Evolutionary conservation across 1,140 invertebrate species (phyloP).

Genomic region (Mylabris phalerata): DNA sequence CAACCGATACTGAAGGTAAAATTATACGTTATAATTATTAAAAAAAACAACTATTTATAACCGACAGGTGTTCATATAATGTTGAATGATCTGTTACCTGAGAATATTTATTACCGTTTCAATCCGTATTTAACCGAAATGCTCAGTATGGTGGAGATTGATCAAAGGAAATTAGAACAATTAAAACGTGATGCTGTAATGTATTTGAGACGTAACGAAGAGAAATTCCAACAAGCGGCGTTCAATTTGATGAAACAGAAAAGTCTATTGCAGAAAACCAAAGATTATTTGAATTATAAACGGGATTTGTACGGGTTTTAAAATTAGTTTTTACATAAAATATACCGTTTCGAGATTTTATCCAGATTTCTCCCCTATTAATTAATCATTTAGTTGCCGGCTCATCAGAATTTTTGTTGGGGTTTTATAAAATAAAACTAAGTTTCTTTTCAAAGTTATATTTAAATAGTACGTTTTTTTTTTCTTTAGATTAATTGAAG

Average conservation of each 20-base stretch:
- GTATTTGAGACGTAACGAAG: constrained; percentile 72
- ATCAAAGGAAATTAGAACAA: constrained; percentile 56
- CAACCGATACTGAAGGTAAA: constrained; percentile 81
- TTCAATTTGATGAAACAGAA: constrained; percentile 45
- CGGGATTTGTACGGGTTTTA: constrained; percentile 24
- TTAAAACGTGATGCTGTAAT: constrained; percentile 61
- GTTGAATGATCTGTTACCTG: constrained; percentile 73
- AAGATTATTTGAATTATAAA: constrained; percentile 43
- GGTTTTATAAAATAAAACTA: neutral
- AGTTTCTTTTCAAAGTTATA: neutral
- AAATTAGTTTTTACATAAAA: neutral
- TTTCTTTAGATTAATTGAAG: constrained; percentile 7
- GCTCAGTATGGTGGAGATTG: constrained; percentile 75
- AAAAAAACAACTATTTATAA: neutral
- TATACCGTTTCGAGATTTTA: neutral
- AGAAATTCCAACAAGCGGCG: constrained; percentile 58
- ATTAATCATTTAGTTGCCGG: too few relatives aligned
- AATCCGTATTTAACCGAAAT: constrained; percentile 85
- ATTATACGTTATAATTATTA: neutral
- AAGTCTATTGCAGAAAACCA: constrained; percentile 40
- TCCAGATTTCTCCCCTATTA: too few relatives aligned
- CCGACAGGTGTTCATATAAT: constrained; percentile 68
- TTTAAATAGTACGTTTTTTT: constrained; percentile 1
- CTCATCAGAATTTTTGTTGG: too few relatives aligned
- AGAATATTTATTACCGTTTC: constrained; percentile 76